phyloP scores from a whole-genome alignment of 2,797 vertebrate genomes.

The Pseudopleuronectes americanus region DNA sequence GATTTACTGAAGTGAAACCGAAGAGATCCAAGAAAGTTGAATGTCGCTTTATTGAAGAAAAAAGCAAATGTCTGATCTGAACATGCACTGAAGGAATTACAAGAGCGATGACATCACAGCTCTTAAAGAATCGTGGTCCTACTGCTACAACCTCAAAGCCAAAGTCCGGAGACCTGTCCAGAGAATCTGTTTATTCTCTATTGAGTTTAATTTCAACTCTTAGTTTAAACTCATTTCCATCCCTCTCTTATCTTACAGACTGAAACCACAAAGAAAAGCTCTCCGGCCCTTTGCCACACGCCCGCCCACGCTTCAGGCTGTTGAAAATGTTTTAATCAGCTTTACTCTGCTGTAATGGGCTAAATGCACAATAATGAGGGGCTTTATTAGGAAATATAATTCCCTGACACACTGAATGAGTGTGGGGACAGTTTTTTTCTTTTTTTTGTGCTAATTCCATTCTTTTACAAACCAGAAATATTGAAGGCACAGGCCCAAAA shows the following conservation, averaged over 20 bases:
- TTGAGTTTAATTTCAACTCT: not conserved
- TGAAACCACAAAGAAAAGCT: not conserved
- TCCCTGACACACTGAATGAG: constrained; percentile 48
- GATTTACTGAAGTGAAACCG: too few relatives aligned
- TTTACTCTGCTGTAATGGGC: constrained; percentile 58
- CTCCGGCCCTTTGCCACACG: not conserved
- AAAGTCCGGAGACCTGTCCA: not conserved
- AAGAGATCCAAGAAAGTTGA: too few relatives aligned
- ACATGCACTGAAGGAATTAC: not conserved
- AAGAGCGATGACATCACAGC: constrained; percentile 29
- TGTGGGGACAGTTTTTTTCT: constrained; percentile 35
- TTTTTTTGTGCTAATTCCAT: constrained; percentile 34
- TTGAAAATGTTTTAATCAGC: constrained; percentile 64
- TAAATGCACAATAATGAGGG: constrained; percentile 64
- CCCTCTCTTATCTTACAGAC: not conserved
- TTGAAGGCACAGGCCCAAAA: constrained; percentile 8
- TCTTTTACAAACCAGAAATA: constrained; percentile 39
- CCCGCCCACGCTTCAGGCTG: constrained; percentile 16
- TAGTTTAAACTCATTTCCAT: constrained; percentile 6
- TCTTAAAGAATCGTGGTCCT: constrained; percentile 24
- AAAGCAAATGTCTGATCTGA: constrained; percentile 1
- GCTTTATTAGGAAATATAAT: constrained; percentile 57
- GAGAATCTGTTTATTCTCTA: not conserved
- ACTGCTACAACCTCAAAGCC: constrained; percentile 2
- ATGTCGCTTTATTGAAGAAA: too few relatives aligned